phyloP scores from a whole-genome alignment of 2,888 invertebrate species.

The Esperia sulphurella region DNA sequence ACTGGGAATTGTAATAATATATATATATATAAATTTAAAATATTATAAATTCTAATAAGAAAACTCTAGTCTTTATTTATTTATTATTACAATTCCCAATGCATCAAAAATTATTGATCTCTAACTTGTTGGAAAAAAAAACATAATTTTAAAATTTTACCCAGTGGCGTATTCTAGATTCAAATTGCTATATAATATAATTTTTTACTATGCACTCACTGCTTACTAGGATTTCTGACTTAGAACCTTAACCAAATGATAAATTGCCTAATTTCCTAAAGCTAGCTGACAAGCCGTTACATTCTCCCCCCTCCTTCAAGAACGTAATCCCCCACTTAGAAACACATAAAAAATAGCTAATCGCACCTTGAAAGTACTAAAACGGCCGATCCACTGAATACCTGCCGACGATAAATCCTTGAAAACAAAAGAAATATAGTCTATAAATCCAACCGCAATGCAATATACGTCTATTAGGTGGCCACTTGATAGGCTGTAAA shows the following conservation, averaged over 20 bases:
- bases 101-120: no score
- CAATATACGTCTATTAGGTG: conserved; percentile 75
- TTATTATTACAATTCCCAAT: no score
- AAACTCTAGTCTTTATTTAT: no score
- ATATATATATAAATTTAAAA: no score
- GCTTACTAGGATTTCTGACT: no score
- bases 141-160: no score
- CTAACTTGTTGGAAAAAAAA: no score
- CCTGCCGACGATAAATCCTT: conserved; percentile 54
- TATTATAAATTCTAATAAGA: no score
- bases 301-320: neutral
- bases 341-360: conserved; percentile 28
- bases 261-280: neutral
- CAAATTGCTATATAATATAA: no score
- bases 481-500: conserved; percentile 67
- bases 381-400: conserved; percentile 35
- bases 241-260: neutral
- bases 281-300: neutral
- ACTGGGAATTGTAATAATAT: no score
- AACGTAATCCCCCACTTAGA: conserved; percentile 5
- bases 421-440: conserved; percentile 70
- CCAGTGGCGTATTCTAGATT: no score
- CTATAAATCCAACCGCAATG: conserved; percentile 69
- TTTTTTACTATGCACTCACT: no score
- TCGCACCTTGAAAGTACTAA: conserved; percentile 40